Percentiles rank a stretch among this genome's conserved stretches.
phyloP scores from a whole-genome alignment of 2,888 invertebrate genomes.

The Clivina fossor region DNA sequence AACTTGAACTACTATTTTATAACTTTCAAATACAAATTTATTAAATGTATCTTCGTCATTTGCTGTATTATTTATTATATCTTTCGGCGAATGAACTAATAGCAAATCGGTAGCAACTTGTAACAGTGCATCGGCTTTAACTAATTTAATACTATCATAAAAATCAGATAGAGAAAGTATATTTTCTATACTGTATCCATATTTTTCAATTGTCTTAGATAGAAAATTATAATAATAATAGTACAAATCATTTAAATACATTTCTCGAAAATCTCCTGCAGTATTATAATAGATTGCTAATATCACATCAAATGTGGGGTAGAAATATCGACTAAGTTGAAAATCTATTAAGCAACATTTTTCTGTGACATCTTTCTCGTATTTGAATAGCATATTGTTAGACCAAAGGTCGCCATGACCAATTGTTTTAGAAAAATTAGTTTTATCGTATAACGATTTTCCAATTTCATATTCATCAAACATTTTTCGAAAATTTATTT shows the following conservation, averaged over 20 bases:
- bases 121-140: background rate
- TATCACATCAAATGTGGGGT: conserved; percentile 44
- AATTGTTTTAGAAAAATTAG: conserved; percentile 4
- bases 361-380: too few species aligned
- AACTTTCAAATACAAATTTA: conserved; percentile 2
- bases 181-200: conserved; percentile 33
- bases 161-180: conserved; percentile 33
- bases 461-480: conserved; percentile 1
- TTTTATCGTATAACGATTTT: background rate
- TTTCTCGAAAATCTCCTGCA: conserved; percentile 41
- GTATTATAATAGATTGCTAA: conserved; percentile 46
- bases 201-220: conserved; percentile 30
- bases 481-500: conserved; percentile 1
- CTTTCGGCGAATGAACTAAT: conserved; percentile 2
- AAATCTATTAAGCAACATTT: too few species aligned
- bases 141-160: conserved; percentile 2
- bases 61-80: conserved; percentile 1
- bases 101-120: background rate
- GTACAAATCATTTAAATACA: conserved; percentile 41
- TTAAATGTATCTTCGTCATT: background rate
- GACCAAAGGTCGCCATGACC: conserved; percentile 20
- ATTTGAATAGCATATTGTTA: conserved; percentile 16
- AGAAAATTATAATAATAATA: conserved; percentile 44
- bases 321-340: conserved; percentile 45
- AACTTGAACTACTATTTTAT: background rate